Evolutionary conservation across 2,797 vertebrate species (phyloP), one percentile per base, ranked within the genome.

Genomic region (Aphelocoma californica): DNA sequence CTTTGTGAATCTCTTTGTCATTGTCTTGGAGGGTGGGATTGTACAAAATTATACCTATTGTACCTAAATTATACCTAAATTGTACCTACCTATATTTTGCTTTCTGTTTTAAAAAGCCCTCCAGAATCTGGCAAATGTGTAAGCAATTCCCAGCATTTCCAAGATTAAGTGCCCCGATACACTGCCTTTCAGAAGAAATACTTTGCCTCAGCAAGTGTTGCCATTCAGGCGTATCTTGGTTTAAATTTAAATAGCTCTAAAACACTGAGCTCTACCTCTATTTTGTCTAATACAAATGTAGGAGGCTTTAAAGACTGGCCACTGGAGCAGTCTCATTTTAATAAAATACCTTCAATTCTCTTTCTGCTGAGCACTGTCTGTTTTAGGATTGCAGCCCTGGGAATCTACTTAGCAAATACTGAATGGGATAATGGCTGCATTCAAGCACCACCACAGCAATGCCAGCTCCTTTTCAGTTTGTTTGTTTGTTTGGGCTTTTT

Each of bases 251-350:
- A 66, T 42, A 60, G 28, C 71, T 92, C 48, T 71, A n/a, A 96
- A 92, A 18, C 48, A 61, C 36, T 28, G 60, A 92, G 36, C 36
- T 86, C 51, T 86, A 58, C 72, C 67, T 9, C 6, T 82, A 10
- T 82, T 89, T 80, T 82, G n/a, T 53, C 75, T 64, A 80, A 57
- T 24, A 53, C 28, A 77, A 88, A 90, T 14, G 64, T 60, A 23
- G 64, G 42, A 93, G 31, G n/a, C 17, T 73, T 89, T 94, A 82
- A 96, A 87, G 84, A 67, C 38, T 70, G 90, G 72, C 54, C 75
- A 69, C 73, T 72, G 77, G 82, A 91, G 91, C 73, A 91, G 75
- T 78, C 69, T 86, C 61, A 62, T 90, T 96, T 81, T 88, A 77
- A 75, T 38, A 86, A 65, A 83, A 91, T 56, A 44, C 66, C 26